These are phyloP conservation scores for Tipula lateralis DNA, from an alignment of 2,888 invertebrate species.

Conservation along the genomic window DNA sequence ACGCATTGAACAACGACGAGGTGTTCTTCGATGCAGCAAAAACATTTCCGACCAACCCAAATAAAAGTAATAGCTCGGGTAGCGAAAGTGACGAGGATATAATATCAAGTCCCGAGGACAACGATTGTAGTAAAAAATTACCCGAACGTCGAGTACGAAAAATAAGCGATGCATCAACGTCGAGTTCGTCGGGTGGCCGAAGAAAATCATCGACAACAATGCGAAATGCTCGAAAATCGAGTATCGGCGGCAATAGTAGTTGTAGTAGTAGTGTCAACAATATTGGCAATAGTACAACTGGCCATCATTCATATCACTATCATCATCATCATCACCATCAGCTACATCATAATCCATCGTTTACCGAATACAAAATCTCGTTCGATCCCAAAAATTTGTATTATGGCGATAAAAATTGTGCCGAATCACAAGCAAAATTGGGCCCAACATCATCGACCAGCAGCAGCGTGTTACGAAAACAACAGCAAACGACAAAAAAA, in stretches of 20 bases:
- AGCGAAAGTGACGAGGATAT: not conserved
- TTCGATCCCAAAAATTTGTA: not conserved
- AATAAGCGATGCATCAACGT: not conserved
- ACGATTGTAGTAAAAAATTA: not conserved
- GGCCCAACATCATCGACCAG: constrained; percentile 43
- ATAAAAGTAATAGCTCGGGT: not conserved
- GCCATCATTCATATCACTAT: not conserved
- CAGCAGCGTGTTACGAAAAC: constrained; percentile 48
- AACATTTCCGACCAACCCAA: not conserved
- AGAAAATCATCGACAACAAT: constrained; percentile 14
- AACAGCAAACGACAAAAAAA: constrained; percentile 35
- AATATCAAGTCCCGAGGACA: not conserved
- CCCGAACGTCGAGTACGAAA: constrained; percentile 12
- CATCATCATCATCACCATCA: constrained; percentile 26
- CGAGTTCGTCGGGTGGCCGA: not conserved
- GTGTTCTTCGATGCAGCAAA: not conserved
- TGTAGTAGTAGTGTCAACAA: not conserved
- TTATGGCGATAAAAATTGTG: not conserved
- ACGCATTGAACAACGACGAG: not conserved
- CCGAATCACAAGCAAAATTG: not conserved
- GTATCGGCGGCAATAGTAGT: too few relatives aligned
- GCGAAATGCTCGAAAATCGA: not conserved
- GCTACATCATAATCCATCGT: not conserved
- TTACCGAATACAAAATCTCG: not conserved
- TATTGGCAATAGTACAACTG: not conserved